Conservation (phyloP, 2,113 vertebrate genomes). For the Lophochroa leadbeateri region DNA sequence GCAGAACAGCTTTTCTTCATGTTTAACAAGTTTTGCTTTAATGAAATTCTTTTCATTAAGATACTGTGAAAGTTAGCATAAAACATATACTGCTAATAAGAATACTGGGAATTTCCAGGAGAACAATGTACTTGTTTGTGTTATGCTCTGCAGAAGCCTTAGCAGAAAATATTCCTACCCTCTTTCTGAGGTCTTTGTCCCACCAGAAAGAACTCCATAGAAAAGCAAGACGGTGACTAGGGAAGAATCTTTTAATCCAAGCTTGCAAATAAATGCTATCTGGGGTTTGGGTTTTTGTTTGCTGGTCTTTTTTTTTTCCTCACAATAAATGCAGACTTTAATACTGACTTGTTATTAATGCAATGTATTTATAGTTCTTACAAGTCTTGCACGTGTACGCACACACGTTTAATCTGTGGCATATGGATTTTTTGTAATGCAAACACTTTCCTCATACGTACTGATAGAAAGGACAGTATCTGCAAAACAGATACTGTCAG, state of each 20-base stretch:
- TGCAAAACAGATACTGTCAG: not conserved
- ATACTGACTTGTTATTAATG: not conserved
- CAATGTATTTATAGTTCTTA: not conserved
- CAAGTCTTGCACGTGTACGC: accelerated
- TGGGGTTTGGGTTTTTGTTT: not conserved
- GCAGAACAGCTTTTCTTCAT: not conserved
- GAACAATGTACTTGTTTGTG: not conserved
- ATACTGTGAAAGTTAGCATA: not conserved
- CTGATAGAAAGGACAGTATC: not conserved
- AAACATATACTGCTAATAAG: not conserved
- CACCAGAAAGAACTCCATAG: not conserved
- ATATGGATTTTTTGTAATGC: not conserved
- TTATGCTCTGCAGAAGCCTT: not conserved
- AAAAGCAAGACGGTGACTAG: not conserved
- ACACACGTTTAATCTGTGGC: not conserved
- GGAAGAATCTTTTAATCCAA: not conserved
- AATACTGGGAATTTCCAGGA: not conserved
- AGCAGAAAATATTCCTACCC: not conserved
- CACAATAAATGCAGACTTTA: not conserved
- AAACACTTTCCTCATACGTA: not conserved
- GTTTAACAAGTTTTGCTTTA: not conserved
- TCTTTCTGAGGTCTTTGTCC: not conserved
- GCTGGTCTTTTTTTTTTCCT: not conserved
- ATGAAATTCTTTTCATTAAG: not conserved
- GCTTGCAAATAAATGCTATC: not conserved